Evolutionary conservation across 2,888 invertebrate genomes (phyloP).

Genomic region (Nineta flava): DNA sequence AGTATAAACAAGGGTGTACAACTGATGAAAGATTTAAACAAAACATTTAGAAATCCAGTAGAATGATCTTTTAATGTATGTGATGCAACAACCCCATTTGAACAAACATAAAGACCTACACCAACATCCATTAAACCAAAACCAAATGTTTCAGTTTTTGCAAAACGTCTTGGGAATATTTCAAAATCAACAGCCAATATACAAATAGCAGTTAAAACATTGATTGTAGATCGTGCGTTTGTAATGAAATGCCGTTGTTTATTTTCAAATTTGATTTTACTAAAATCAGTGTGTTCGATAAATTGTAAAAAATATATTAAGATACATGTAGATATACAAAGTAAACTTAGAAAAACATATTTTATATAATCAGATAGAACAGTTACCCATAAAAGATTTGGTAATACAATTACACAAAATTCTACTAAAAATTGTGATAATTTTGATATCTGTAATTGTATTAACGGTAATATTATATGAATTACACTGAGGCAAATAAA

Average conservation of each 20-base stretch:
- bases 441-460: slow-evolving; percentile 8
- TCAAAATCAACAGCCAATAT: slow-evolving; percentile 91
- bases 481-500: slow-evolving; percentile 3
- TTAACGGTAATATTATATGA: background rate
- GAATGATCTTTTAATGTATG: slow-evolving; percentile 26
- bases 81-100: slow-evolving; percentile 61
- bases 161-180: slow-evolving; percentile 68
- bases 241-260: slow-evolving; percentile 35
- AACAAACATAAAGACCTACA: slow-evolving; percentile 72
- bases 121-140: slow-evolving; percentile 91
- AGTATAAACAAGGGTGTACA: slow-evolving; percentile 36
- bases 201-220: slow-evolving; percentile 57
- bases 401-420: slow-evolving; percentile 36
- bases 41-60: slow-evolving; percentile 19
- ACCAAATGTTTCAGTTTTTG: slow-evolving; percentile 77
- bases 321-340: background rate
- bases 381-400: slow-evolving; percentile 40
- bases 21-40: slow-evolving; percentile 23
- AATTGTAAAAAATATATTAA: background rate
- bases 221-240: slow-evolving; percentile 50
- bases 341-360: slow-evolving; percentile 12
- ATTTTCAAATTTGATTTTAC: background rate
- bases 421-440: slow-evolving; percentile 29
- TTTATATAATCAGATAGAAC: slow-evolving; percentile 28
- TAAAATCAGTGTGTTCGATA: slow-evolving; percentile 1